These are phyloP conservation scores for Harpalus rubripes DNA, from an alignment of 2,888 invertebrate genomes.

Conservation along the genomic window DNA sequence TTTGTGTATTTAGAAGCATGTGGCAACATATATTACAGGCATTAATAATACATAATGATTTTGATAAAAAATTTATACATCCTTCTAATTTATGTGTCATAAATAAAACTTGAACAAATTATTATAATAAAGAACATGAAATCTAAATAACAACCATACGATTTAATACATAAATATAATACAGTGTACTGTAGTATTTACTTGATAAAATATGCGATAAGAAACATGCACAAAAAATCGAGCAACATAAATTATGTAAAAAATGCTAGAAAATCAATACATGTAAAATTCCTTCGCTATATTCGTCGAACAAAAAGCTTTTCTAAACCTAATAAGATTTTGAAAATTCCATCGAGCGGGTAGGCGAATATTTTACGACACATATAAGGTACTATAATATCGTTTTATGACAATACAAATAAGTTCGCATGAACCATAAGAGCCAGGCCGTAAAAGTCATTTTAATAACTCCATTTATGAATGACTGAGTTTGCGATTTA, in stretches of 20 bases:
- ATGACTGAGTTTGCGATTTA: constrained; percentile 51
- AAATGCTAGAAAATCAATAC: constrained; percentile 21
- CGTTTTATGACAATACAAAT: constrained; percentile 60
- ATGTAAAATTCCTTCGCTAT: constrained; percentile 22
- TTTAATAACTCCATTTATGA: constrained; percentile 62
- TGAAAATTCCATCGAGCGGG: constrained; percentile 41
- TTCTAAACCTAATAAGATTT: constrained; percentile 23
- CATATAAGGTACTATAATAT: constrained; percentile 52
- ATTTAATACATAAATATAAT: constrained; percentile 8
- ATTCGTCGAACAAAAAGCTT: constrained; percentile 15
- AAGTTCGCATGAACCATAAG: constrained; percentile 48
- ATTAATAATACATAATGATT: neutral
- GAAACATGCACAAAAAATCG: neutral
- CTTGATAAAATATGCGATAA: constrained; percentile 6
- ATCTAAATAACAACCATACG: neutral
- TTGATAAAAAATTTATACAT: neutral
- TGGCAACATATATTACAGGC: neutral
- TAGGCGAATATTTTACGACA: constrained; percentile 58
- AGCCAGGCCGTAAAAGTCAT: constrained; percentile 53
- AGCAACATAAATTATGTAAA: constrained; percentile 28
- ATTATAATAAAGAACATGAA: constrained; percentile 4
- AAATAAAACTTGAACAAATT: constrained; percentile 1
- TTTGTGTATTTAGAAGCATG: too few species aligned
- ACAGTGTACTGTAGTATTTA: constrained; percentile 1
- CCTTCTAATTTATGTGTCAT: neutral